Base-by-base conservation (phyloP, 1,140 invertebrate species). In the Rhysida immarginata region DNA sequence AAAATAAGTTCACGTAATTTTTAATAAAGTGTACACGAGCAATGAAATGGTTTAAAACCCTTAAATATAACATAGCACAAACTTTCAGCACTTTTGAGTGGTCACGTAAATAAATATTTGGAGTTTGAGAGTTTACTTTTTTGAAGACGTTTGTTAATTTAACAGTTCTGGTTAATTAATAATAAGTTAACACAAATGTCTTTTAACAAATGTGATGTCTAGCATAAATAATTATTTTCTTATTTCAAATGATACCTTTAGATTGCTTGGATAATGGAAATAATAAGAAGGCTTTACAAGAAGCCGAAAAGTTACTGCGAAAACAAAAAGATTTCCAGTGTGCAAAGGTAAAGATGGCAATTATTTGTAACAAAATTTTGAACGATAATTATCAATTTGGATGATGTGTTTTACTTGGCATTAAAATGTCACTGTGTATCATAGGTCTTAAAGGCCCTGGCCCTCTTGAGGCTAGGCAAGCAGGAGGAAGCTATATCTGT, bases 251-350 rank as follows among this genome's bases (percentile, higher is more conserved):
- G n/a, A 57, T 55, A 52, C 45, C 80, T 79, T 58, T 69, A 96
- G 93, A 98, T 72, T 91, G 87, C 75, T 74, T 98, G 58, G 94
- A 98, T 69, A 82, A 82, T 77, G 90, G 91, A 20, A 95, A 95
- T 68, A 94, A 96, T 73, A 96, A 96, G 66, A 95, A 96, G 69
- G 93, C 93, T 0, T 75, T 97, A n/a, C 91, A 96, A 70, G 94
- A 97, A 73, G 88, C 88, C 3, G 93, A 97, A 57, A 96, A 94
- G 73, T 81, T 97, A 14, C 74, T 97, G 26, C 92, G 88, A 66
- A 97, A 97, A 70, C 86, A 89, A 64, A 86, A 90, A 57, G 78
- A 79, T 62, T 80, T 94, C 60, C 82, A 83, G 35, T 92, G 91
- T 74, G 92, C 89, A 2, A 84, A 86, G 67, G 90, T 90, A 61